phyloP scores from a whole-genome alignment of 2,113 vertebrate species.

The Tachycineta bicolor region DNA sequence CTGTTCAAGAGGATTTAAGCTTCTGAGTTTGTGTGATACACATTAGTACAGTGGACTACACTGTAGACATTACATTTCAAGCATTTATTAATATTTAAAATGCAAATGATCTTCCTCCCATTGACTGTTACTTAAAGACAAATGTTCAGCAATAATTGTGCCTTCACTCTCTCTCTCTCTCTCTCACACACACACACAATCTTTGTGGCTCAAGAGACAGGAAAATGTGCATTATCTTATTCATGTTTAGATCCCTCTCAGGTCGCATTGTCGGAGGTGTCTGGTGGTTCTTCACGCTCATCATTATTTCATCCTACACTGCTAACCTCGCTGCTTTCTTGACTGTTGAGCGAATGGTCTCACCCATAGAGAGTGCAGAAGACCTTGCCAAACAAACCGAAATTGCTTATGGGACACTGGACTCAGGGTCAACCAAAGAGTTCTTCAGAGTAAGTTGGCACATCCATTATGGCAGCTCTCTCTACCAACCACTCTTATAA shows the following conservation, averaged over 20 bases:
- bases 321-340: conserved; percentile 99
- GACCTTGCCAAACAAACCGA: conserved; percentile 98
- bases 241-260: conserved; percentile 91
- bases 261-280: conserved; percentile 98
- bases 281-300: conserved; percentile 99
- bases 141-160: background rate
- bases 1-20: background rate
- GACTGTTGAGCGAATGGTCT: conserved; percentile 98
- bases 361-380: conserved; percentile 98
- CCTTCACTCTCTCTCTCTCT: conserved; percentile 15
- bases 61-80: background rate
- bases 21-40: background rate
- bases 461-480: background rate
- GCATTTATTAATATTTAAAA: background rate
- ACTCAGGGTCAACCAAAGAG: conserved; percentile 99
- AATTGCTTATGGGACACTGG: conserved; percentile 97
- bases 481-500: background rate
- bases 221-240: conserved; percentile 73
- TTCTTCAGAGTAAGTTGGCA: conserved; percentile 93
- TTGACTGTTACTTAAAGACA: background rate
- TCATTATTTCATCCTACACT: conserved; percentile 99
- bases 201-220: background rate
- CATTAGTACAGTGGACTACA: background rate
- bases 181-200: background rate
- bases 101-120: background rate